A percentile compares a stretch with the other conserved stretches of the same genome.
phyloP scores from a whole-genome alignment of 2,797 vertebrate species.

The Pogoniulus pusillus region DNA sequence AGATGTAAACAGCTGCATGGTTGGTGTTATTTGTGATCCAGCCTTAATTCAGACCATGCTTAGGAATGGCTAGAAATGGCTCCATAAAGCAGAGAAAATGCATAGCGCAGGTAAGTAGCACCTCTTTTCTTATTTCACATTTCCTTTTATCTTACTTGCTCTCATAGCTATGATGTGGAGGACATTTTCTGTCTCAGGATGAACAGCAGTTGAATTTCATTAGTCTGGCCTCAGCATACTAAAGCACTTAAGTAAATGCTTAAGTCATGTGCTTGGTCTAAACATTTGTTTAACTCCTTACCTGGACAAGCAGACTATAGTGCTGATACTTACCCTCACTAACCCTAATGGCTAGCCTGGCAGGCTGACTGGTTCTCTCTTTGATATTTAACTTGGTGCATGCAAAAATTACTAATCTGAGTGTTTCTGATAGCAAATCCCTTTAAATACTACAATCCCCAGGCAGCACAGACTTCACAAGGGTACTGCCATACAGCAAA shows the following conservation, averaged over 20 bases:
- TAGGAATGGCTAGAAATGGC: not conserved
- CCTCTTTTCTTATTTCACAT: constrained; percentile 18
- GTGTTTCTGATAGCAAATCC: not conserved
- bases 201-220: constrained; percentile 9
- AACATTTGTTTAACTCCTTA: constrained; percentile 1
- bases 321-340: not conserved
- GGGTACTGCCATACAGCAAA: not conserved
- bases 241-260: not conserved
- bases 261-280: not conserved
- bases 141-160: constrained; percentile 31
- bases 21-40: not conserved
- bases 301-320: not conserved
- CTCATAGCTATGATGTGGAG: not conserved
- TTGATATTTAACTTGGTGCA: not conserved
- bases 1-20: constrained; percentile 38
- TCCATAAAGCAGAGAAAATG: not conserved
- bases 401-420: not conserved
- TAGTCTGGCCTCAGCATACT: not conserved
- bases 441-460: not conserved
- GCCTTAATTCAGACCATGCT: not conserved
- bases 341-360: not conserved
- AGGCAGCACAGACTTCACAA: not conserved
- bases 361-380: not conserved
- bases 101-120: constrained; percentile 2
- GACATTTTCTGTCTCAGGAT: not conserved